A percentile compares a stretch with the other conserved stretches of the same genome.
phyloP scores from a whole-genome alignment of 2,113 vertebrate species.

The Hyperopisus bebe region DNA sequence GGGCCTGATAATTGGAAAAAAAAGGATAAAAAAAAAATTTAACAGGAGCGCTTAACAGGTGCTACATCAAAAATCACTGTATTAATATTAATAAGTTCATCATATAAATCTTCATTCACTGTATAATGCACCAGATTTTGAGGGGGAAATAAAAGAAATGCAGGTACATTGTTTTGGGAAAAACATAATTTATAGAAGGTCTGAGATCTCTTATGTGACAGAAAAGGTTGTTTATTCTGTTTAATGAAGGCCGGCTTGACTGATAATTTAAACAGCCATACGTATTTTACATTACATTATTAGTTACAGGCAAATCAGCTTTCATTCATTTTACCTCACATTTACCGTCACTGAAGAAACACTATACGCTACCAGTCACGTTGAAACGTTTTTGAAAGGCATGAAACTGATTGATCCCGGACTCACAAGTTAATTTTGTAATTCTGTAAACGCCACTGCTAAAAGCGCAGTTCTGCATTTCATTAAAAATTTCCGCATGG shows the following conservation, averaged over 20 bases:
- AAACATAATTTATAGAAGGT: not conserved
- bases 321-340: slow-evolving; percentile 15
- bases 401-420: slow-evolving; percentile 3
- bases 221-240: not conserved
- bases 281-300: not conserved
- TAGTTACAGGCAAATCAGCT: not conserved
- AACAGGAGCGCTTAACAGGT: not conserved
- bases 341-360: slow-evolving; percentile 33
- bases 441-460: not conserved
- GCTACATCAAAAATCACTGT: not conserved
- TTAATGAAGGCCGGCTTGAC: not conserved
- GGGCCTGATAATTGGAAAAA: not conserved
- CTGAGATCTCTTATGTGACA: not conserved
- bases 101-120: not conserved
- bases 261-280: not conserved
- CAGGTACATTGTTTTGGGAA: not conserved
- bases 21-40: not conserved
- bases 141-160: not conserved
- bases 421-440: not conserved
- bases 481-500: not conserved
- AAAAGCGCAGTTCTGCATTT: not conserved
- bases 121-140: not conserved
- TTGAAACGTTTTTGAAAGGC: slow-evolving; percentile 20
- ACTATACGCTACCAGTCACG: slow-evolving; percentile 30
- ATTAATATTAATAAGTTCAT: not conserved